Evolutionary conservation across 2,113 vertebrate species (phyloP), one percentile per base, ranked within the genome.

Genomic region (Leptobrachium ailaonicum): DNA sequence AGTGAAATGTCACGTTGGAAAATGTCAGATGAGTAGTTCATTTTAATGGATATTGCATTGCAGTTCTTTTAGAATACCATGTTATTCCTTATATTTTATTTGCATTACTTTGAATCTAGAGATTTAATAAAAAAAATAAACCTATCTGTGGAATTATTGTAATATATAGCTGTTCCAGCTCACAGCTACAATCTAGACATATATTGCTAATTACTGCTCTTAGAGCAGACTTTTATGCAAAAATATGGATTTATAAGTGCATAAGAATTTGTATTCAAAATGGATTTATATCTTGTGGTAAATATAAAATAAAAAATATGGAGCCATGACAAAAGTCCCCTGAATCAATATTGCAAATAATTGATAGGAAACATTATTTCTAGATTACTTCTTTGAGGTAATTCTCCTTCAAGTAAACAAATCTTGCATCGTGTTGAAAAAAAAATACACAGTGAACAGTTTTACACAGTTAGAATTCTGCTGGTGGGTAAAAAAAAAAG

Each of bases 381-480:
- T 53, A 73, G 40, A 64, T 73, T 79, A 68, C 69, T 13, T 41
- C 64, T 47, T 58, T 41, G 71, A 64, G 1, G 69, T 66, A 80
- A 75, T 68, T 68, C 71, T 73, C 64, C 67, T 60, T 74, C 66
- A 68, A 66, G 72, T 80, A 80, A 80, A 75, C 71, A 80, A 50
- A 75, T 75, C 41, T 69, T 80, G 79, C 72, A 74, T 75, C 64
- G 14, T 50, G 71, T 81, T 74, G 20, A 67, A 75, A 69, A 81
- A 69, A 81, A 75, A 53, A 75, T 32, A 32, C 41, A 60, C 20
- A 13, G n/a, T n/a, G 50, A 80, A 47, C 62, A 80, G 67, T 66
- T 80, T 80, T 45, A 40, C 20, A 66, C 11, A 6, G 66, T 80
- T 54, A 20, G 32, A 50, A 66, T 42, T 72, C 63, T 12, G 70